phyloP scores from a whole-genome alignment of 2,797 vertebrate genomes.

The Loris lydekkerianus region DNA sequence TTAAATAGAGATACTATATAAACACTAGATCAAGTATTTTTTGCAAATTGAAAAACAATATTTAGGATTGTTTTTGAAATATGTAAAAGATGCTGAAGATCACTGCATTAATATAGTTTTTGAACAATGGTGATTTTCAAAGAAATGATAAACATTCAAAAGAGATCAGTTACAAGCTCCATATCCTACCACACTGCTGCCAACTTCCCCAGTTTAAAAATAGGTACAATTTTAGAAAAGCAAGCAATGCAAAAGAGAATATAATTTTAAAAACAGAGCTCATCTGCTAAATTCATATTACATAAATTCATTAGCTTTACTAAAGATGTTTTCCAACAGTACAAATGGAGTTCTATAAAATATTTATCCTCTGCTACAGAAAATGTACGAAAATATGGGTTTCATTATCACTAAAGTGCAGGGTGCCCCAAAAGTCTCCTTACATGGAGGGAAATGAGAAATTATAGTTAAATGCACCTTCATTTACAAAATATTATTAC shows the following conservation, averaged over 20 bases:
- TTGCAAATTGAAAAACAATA: not conserved
- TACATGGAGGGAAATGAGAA: too few relatives aligned
- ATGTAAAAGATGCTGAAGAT: not conserved
- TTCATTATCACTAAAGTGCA: not conserved
- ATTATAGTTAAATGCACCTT: too few relatives aligned
- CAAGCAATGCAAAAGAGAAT: conserved; percentile 29
- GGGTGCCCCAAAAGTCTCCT: too few relatives aligned
- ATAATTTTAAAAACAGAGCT: conserved; percentile 48
- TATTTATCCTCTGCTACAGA: conserved; percentile 46
- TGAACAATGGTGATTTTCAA: not conserved
- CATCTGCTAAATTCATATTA: conserved; percentile 58
- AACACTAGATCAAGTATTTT: conserved; percentile 37
- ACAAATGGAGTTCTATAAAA: conserved; percentile 44
- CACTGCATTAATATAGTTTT: conserved; percentile 25
- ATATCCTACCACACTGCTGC: not conserved
- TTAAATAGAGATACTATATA: not conserved
- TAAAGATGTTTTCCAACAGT: conserved; percentile 54
- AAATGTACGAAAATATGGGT: conserved; percentile 58
- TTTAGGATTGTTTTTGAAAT: conserved; percentile 21
- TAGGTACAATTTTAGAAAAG: conserved; percentile 53
- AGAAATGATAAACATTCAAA: conserved; percentile 53
- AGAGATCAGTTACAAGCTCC: conserved; percentile 7
- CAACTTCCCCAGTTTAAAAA: conserved; percentile 59
- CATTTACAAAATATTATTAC: too few relatives aligned
- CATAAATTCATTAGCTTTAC: conserved; percentile 47